Conservation (phyloP, 1,140 invertebrate genomes). For the Calephelis nemesis region DNA sequence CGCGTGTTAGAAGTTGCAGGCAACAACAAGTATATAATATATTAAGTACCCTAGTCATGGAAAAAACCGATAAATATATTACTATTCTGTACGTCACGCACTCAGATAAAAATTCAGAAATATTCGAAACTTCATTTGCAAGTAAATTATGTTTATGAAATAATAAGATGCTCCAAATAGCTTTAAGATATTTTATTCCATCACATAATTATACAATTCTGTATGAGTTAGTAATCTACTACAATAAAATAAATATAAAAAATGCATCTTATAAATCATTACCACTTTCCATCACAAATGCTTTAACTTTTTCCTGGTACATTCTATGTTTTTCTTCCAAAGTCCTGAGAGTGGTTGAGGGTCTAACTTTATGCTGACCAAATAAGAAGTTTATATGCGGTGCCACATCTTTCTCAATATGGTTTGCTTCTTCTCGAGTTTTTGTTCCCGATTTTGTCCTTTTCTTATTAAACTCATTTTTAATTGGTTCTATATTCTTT, state of each 20-base stretch:
- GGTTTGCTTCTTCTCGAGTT: slow-evolving; percentile 25
- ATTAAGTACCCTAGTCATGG: no score
- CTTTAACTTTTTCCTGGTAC: slow-evolving; percentile 65
- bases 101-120: no score
- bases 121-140: no score
- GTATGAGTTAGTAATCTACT: no score
- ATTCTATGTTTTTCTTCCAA: slow-evolving; percentile 65
- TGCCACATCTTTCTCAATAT: slow-evolving; percentile 31
- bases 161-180: no score
- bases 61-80: no score
- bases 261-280: slow-evolving; percentile 15
- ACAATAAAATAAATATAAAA: background rate
- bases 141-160: no score
- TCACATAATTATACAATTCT: no score
- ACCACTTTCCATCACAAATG: slow-evolving; percentile 27
- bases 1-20: no score
- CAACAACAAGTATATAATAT: no score
- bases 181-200: no score
- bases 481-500: background rate
- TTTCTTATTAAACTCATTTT: background rate
- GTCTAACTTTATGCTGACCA: slow-evolving; percentile 50
- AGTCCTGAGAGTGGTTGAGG: slow-evolving; percentile 49
- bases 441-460: slow-evolving; percentile 38
- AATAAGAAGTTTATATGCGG: slow-evolving; percentile 62
- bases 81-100: no score